Evolutionary conservation across 2,113 vertebrate species (phyloP).

Genomic region (Bathybates hornii): DNA sequence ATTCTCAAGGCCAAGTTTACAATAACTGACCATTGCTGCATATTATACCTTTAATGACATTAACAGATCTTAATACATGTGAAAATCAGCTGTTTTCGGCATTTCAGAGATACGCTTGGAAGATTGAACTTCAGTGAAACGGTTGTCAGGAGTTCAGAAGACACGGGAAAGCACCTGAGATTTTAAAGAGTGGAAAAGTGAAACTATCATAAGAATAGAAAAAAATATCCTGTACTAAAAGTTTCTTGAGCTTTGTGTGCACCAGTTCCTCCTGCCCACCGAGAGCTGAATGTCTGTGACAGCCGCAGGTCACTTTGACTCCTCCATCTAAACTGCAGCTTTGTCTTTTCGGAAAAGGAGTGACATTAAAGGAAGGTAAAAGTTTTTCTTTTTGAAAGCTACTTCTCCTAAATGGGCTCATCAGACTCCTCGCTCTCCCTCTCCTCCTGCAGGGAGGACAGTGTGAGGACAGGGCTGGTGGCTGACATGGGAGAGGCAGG

Average conservation of each 20-base stretch:
- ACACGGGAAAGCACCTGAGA: conserved; percentile 60
- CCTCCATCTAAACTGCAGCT: conserved; percentile 13
- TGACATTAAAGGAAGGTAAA: background rate
- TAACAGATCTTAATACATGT: background rate
- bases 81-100: background rate
- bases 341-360: conserved; percentile 11
- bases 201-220: conserved; percentile 48
- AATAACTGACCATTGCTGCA: background rate
- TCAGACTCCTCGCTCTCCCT: conserved; percentile 65
- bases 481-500: conserved; percentile 24
- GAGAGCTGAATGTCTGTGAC: conserved; percentile 24
- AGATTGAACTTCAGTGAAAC: background rate
- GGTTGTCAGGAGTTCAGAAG: conserved; percentile 33
- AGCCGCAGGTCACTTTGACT: background rate
- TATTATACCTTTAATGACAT: background rate
- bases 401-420: conserved; percentile 57
- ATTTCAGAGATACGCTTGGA: background rate
- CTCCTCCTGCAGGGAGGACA: conserved; percentile 65
- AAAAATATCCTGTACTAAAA: conserved; percentile 35
- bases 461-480: conserved; percentile 42
- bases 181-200: conserved; percentile 48
- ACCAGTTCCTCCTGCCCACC: conserved; percentile 6
- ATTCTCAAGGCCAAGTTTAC: background rate
- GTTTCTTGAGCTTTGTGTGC: conserved; percentile 29
- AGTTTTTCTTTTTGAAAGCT: conserved; percentile 2